Percentiles rank a stretch among this genome's conserved stretches.
These are phyloP conservation scores for Itoplectis maculator DNA, from an alignment of 2,888 invertebrate species.

Conservation along the genomic window DNA sequence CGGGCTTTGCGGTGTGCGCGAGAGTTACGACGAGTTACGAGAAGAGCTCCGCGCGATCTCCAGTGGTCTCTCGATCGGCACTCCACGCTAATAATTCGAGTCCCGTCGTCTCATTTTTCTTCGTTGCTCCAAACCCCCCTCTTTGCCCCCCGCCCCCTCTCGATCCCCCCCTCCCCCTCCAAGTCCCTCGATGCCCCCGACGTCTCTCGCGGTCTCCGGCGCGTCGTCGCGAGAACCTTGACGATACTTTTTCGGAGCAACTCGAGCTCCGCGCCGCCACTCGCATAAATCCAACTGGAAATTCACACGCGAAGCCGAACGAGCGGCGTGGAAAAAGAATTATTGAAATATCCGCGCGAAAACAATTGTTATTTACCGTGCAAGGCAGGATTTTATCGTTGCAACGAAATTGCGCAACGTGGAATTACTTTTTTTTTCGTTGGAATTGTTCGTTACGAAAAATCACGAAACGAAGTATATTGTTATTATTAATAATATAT, in stretches of 20 bases:
- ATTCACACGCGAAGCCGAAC: no score
- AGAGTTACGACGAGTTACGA: constrained; percentile 53
- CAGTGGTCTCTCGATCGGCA: constrained; percentile 46
- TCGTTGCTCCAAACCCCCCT: constrained; percentile 16
- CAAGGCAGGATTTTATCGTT: no score
- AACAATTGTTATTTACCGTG: not conserved
- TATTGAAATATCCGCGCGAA: not conserved
- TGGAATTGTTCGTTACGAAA: no score
- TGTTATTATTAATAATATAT: no score
- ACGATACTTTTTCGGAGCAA: constrained; percentile 15
- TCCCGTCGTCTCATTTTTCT: constrained; percentile 56
- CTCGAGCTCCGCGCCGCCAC: not conserved
- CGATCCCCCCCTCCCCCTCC: not conserved
- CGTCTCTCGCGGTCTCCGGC: not conserved
- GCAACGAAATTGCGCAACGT: no score
- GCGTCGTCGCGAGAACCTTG: constrained; percentile 27
- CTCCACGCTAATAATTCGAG: constrained; percentile 59
- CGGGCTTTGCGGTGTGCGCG: constrained; percentile 34
- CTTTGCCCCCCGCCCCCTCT: constrained; percentile 2
- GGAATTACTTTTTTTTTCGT: no score
- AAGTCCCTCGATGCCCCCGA: no score
- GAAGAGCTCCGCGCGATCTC: constrained; percentile 33
- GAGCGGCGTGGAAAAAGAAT: not conserved
- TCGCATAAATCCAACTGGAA: constrained; percentile 3
- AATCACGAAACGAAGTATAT: no score